phyloP scores from a whole-genome alignment of 2,113 vertebrate genomes.

The Hypocryptadius cinnamomeus region DNA sequence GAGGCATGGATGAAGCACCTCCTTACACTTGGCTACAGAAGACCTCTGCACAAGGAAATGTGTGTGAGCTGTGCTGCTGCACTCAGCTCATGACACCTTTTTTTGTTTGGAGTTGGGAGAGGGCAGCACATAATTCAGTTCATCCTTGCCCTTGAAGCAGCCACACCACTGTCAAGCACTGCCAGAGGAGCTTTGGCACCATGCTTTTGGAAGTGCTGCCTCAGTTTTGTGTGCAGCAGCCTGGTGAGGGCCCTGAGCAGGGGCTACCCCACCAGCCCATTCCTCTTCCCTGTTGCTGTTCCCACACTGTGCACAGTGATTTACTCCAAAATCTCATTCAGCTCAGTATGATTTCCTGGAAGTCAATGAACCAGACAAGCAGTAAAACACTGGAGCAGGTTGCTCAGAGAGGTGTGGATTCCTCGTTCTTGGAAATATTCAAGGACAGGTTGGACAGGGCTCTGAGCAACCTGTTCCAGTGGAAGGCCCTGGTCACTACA shows the following conservation, averaged over 20 bases:
- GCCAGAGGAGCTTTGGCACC: background rate
- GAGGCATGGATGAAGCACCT: background rate
- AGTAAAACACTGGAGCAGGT: background rate
- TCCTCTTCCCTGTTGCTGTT: background rate
- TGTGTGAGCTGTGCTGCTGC: background rate
- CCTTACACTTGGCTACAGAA: background rate
- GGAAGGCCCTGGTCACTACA: background rate
- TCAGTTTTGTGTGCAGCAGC: background rate
- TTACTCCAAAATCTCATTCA: background rate
- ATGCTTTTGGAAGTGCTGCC: background rate
- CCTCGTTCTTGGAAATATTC: background rate
- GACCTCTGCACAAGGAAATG: background rate
- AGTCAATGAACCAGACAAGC: background rate
- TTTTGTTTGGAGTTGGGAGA: accelerated
- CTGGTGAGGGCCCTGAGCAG: background rate
- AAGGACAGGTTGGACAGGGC: background rate
- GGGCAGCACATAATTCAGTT: background rate
- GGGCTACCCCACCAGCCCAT: too few species aligned
- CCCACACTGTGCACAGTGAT: background rate
- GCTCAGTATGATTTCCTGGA: background rate
- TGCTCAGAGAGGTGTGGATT: background rate
- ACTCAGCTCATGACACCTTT: background rate
- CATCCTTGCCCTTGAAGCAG: background rate
- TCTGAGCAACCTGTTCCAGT: background rate
- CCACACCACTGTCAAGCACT: background rate